Base-by-base conservation (phyloP, 2,113 vertebrate genomes). In the Etheostoma spectabile region DNA sequence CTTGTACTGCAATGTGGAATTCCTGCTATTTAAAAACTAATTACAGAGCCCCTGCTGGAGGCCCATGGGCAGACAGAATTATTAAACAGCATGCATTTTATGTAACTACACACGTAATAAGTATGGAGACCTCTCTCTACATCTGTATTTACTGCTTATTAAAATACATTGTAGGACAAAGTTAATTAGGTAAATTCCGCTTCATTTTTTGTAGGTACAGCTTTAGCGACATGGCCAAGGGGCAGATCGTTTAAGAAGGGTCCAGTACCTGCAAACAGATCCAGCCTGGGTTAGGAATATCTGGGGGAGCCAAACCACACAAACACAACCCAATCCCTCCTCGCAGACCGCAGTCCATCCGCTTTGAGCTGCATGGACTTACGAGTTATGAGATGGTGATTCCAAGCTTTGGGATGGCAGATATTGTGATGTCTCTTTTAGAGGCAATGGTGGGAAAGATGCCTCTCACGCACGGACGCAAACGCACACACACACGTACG, bases 11-110 rank as follows among this genome's bases (percentile, higher is more conserved):
- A 55, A 82, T 22, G 57, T 83, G 78, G 86, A 88, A 84, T 90
- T 92, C 90, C 78, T 73, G 72, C 73, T 83, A 85, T 87, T 88
- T 70, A 79, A 68, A 82, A 88, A 81, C 72, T 83, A 82, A 84
- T 87, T 80, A 76, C 74, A 49, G 51, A 51, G 14, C 66, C 38
- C 21, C 52, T 68, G 70, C 68, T 76, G 77, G 24, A 78, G 56
- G 78, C 82, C 79, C 66, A 46, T 56, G 65, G 83, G 56, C 57
- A 61, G 55, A 79, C 3, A 1, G 52, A 83, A 72, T 80, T 5
- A 82, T 80, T 70, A 67, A 38, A 70, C 15, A 49, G 45, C 64
- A 70, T 57, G 60, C 21, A 67, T 75, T 59, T 72, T 21, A 69
- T 84, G 69, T 51, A 77, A 87, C 73, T 57, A 33, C 79, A 74